A percentile compares a stretch with the other conserved stretches of the same genome.
These are phyloP conservation scores for Pseudomyrmex gracilis DNA, from an alignment of 1,140 invertebrate species.

Conservation along the genomic window DNA sequence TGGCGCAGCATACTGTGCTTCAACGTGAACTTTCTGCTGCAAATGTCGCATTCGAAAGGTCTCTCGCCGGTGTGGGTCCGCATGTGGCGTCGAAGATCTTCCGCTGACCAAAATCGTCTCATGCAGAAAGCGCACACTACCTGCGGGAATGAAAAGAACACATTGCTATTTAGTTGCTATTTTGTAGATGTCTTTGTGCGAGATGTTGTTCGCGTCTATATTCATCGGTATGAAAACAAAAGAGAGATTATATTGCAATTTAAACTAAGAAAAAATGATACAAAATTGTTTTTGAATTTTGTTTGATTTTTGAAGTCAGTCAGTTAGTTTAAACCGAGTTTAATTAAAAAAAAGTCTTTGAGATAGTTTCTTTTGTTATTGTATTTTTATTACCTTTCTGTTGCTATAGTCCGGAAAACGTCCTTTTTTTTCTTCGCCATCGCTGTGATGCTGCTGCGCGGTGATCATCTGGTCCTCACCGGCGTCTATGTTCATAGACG, in stretches of 20 bases:
- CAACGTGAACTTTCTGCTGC: slow-evolving; percentile 93
- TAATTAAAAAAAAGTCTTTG: too few relatives aligned
- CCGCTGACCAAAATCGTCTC: slow-evolving; percentile 96
- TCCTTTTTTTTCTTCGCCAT: slow-evolving; percentile 86
- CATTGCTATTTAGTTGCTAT: slow-evolving; percentile 1
- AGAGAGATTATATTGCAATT: too few relatives aligned
- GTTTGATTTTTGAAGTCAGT: too few relatives aligned
- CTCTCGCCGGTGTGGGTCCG: slow-evolving; percentile 94
- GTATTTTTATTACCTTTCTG: slow-evolving; percentile 88
- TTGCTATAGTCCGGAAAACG: slow-evolving; percentile 95
- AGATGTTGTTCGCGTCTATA: too few relatives aligned
- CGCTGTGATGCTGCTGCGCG: slow-evolving; percentile 81
- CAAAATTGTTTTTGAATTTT: too few relatives aligned
- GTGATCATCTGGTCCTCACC: slow-evolving; percentile 82
- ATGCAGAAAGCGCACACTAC: slow-evolving; percentile 96
- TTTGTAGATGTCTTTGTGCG: too few relatives aligned
- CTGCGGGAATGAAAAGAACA: slow-evolving; percentile 79
- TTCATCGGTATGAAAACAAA: too few relatives aligned
- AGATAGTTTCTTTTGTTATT: neutral
- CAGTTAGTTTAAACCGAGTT: too few relatives aligned
- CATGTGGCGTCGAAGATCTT: slow-evolving; percentile 97
- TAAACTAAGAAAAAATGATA: too few relatives aligned
- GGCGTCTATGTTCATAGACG: slow-evolving; percentile 78
- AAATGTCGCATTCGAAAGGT: slow-evolving; percentile 92
- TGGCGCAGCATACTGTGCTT: slow-evolving; percentile 97